Conservation (phyloP, 2,888 invertebrate species). For the Hybos culiciformis region DNA sequence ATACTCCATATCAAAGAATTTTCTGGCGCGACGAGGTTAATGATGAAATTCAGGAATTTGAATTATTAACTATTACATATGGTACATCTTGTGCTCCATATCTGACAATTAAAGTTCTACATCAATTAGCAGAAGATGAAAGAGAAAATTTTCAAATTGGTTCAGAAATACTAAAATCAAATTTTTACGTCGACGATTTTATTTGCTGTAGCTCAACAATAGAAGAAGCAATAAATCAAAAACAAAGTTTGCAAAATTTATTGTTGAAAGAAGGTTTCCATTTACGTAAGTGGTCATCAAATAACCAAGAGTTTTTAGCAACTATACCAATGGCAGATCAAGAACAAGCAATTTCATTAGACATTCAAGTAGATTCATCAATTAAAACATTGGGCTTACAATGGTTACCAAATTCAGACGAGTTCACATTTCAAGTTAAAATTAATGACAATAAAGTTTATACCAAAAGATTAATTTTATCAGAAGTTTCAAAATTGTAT, state of each 20-base stretch:
- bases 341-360: no score
- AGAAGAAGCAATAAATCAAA: not conserved
- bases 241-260: not conserved
- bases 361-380: no score
- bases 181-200: not conserved
- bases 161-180: not conserved
- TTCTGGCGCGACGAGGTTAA: not conserved
- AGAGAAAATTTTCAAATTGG: not conserved
- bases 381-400: no score
- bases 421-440: no score
- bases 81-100: not conserved
- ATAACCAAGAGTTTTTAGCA: no score
- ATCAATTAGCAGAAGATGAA: slow-evolving; percentile 1
- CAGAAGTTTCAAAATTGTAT: no score
- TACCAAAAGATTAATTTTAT: no score
- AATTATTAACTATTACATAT: not conserved
- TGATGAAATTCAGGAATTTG: not conserved
- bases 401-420: no score
- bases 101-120: not conserved
- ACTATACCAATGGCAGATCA: not conserved
- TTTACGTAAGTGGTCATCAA: not conserved
- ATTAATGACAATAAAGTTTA: no score
- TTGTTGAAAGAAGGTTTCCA: not conserved
- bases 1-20: not conserved
- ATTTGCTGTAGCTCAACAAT: not conserved